Percentiles rank a stretch among this genome's conserved stretches.
Conservation (phyloP, 2,888 invertebrate genomes). For the Elegia similella region DNA sequence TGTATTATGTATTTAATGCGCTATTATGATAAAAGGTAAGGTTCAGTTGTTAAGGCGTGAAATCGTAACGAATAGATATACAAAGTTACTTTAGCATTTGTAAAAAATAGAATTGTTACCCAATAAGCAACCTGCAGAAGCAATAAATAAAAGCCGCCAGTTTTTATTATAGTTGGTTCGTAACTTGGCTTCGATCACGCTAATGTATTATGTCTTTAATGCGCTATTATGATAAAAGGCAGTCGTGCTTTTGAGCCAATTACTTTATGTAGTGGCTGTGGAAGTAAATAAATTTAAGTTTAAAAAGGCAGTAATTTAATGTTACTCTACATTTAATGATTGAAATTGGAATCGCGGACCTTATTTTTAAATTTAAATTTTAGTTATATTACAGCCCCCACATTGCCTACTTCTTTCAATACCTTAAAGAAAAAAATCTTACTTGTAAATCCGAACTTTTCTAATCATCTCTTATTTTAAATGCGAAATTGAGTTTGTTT, state of each 20-base stretch:
- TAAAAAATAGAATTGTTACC: background rate
- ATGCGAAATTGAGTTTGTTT: too few relatives aligned
- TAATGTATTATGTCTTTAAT: conserved; percentile 16
- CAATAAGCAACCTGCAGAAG: background rate
- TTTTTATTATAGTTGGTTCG: conserved; percentile 12
- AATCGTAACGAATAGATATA: too few relatives aligned
- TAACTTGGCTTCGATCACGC: conserved; percentile 14
- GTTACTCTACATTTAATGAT: too few relatives aligned
- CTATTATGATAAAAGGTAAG: conserved; percentile 9
- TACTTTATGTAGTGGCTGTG: background rate
- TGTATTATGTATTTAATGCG: conserved; percentile 12
- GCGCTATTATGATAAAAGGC: conserved; percentile 7
- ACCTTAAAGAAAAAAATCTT: too few relatives aligned
- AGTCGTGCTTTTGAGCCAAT: background rate
- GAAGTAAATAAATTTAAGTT: background rate
- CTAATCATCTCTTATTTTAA: too few relatives aligned
- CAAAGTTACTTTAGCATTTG: too few relatives aligned
- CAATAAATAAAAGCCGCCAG: conserved; percentile 7
- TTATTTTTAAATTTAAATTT: too few relatives aligned
- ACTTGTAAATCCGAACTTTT: too few relatives aligned
- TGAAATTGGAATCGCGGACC: too few relatives aligned
- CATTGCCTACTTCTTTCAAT: too few relatives aligned
- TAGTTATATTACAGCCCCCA: too few relatives aligned
- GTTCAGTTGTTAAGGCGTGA: too few relatives aligned
- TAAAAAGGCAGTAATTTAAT: background rate